Base-by-base conservation (phyloP, 2,888 invertebrate species). In the Cheilosia pagana region DNA sequence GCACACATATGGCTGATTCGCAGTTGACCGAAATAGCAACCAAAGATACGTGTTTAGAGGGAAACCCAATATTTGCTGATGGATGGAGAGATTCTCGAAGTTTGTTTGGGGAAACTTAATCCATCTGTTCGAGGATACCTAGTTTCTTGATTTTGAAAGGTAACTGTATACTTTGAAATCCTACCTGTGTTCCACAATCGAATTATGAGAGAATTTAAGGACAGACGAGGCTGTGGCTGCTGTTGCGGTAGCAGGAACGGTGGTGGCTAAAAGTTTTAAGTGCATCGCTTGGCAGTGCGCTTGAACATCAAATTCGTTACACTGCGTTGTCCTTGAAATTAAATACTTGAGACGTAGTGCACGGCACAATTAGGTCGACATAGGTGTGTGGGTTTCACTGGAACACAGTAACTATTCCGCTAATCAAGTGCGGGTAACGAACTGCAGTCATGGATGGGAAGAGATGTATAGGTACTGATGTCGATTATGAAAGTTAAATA, bases 71-170 rank as follows among this genome's bases (percentile, higher is more conserved):
- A 45, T 35, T 41, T 52, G 35, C 39, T 71, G 60, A 59, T 71
- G 52, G 71, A 50, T 25, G 12, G 50, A 21, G 23, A 50, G 25
- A 60, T 39, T 23, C 31, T 21, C 25, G 25, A 35, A 45, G 52
- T 63, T 60, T 70, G 55, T 50, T 63, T 31, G n/a, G 35, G 3
- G 43, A 81, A 81, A 70, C 65, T 81, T 59, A 65, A 76, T 76
- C 81, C 76, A 81, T 71, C 57, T 57, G 70, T 81, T 76, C 35
- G 62, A 59, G 71, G 50, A 21, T 21, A n/a, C n/a, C n/a, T n/a
- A 50, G 52, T 39, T 35, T 52, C 52, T 23, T 25, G 39, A 50
- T 23, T 25, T 12, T 21, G 4, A 23, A 23, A 14, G 6, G 50
- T 50, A 21, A 63, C 48, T 48, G 50, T 23, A 50, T 23, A 50